Evolutionary conservation across 2,113 vertebrate genomes (phyloP).

Genomic region (Podarcis cretensis): DNA sequence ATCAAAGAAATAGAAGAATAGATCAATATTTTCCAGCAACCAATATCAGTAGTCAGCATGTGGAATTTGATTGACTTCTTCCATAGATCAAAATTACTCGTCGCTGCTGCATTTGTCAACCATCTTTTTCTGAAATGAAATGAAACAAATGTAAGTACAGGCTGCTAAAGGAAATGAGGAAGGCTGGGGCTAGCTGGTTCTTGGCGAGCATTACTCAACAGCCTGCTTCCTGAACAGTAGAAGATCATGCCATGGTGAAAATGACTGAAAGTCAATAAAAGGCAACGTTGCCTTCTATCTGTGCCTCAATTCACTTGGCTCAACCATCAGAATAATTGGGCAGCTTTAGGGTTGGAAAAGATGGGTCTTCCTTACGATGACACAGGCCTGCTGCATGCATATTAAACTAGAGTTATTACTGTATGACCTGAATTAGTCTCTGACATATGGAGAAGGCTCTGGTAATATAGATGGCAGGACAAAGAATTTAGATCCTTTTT

Average conservation of each 20-base stretch:
- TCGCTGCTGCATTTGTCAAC: background rate
- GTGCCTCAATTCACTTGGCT: background rate
- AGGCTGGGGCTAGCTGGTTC: background rate
- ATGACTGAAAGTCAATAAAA: too few species aligned
- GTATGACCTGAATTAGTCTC: too few species aligned
- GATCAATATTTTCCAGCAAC: background rate
- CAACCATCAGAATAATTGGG: background rate
- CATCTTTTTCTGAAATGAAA: background rate
- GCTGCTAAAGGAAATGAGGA: background rate
- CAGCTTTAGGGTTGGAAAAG: background rate
- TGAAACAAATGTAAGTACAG: background rate
- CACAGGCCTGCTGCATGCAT: too few species aligned
- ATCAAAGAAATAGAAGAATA: background rate
- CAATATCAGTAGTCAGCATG: background rate
- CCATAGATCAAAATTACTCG: background rate
- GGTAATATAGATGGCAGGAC: background rate
- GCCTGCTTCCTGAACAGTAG: too few species aligned
- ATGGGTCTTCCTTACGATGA: too few species aligned
- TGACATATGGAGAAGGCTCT: background rate
- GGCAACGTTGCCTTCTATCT: too few species aligned
- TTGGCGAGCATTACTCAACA: background rate
- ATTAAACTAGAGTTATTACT: too few species aligned
- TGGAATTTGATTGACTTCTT: background rate
- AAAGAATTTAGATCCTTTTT: background rate
- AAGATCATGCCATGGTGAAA: too few species aligned